Base-by-base conservation (phyloP, 2,113 vertebrate genomes). In the Myotis yumanensis region DNA sequence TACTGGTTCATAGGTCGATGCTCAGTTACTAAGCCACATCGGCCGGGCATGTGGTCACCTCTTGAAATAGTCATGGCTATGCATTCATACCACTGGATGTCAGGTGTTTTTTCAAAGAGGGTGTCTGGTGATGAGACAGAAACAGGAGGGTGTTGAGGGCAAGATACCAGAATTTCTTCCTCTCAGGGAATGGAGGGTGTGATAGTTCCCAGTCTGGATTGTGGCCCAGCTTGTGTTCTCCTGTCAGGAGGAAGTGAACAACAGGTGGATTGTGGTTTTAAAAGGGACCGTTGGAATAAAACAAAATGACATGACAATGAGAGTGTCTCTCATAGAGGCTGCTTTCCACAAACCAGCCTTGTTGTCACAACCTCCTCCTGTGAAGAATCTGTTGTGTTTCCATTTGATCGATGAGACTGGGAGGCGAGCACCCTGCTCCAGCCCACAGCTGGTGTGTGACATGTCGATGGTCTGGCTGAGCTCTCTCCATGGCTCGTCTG, bases 391-490 rank as follows among this genome's bases (percentile, higher is more conserved):
- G 1, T 17, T 35, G 23, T 57, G 52, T 72, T 84, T 86, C 35
- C 64, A 2, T 59, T 18, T 51, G n/a, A 17, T 51, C 52, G 32
- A 0, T 4, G 12, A 28, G 22, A 28, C 40, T 11, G 15, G n/a
- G 66, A 18, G 43, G 72, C 7, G 16, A 35, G 80, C 0, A 7
- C n/a, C 7, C 15, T 35, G 37, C 46, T 46, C 32, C 14, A 25
- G 62, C 16, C 28, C 35, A 11, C 12, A 23, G 30, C 20, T 57
- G 23, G 66, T 4, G 20, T 43, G 28, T 8, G 54, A 14, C 8
- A 40, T 8, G 9, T 18, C n/a, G 0, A 30, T 9, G 9, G 9
- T 25, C 17, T 12, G 72, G 4, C 57, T 0, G 18, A 11, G 51
- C 11, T 51, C 64, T 51, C 37, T 69, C 84, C 23, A 4, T 4